Percentiles rank a stretch among this genome's conserved stretches.
Conservation (phyloP, 2,888 invertebrate species). For the Boloria selene region DNA sequence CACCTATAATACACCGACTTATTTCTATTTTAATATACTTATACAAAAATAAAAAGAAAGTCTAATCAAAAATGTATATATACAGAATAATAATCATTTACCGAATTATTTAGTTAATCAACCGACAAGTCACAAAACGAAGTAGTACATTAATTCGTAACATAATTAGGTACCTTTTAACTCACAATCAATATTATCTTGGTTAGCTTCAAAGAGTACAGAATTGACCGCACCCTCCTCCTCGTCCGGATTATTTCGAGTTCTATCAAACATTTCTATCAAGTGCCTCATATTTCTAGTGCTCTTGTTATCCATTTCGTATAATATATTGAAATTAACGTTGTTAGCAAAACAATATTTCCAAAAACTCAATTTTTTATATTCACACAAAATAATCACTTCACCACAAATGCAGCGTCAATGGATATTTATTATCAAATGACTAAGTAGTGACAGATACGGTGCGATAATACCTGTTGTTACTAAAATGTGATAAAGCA, state of each 20-base stretch:
- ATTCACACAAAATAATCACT: slow-evolving; percentile 13
- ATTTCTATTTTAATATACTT: too few relatives aligned
- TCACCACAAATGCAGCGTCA: slow-evolving; percentile 39
- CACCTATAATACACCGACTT: too few relatives aligned
- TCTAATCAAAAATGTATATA: too few relatives aligned
- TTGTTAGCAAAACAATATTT: not conserved
- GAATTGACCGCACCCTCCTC: slow-evolving; percentile 50
- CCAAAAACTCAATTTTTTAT: slow-evolving; percentile 2
- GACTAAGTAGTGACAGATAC: slow-evolving; percentile 55
- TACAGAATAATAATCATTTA: too few relatives aligned
- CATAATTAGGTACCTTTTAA: slow-evolving; percentile 30
- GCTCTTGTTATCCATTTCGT: slow-evolving; percentile 52
- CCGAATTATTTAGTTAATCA: too few relatives aligned
- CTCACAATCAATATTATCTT: slow-evolving; percentile 23
- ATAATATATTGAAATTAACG: slow-evolving; percentile 2
- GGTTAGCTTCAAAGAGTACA: slow-evolving; percentile 37
- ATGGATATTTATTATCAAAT: slow-evolving; percentile 56
- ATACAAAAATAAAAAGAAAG: too few relatives aligned
- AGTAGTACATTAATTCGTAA: slow-evolving; percentile 27
- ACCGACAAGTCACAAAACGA: not conserved
- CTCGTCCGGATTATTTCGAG: slow-evolving; percentile 51
- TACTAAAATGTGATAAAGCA: slow-evolving; percentile 42
- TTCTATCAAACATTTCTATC: slow-evolving; percentile 67
- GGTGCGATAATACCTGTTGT: slow-evolving; percentile 52
- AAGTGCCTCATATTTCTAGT: slow-evolving; percentile 61